Evolutionary conservation across 2,113 vertebrate species (phyloP).

Genomic region (Upupa epops): DNA sequence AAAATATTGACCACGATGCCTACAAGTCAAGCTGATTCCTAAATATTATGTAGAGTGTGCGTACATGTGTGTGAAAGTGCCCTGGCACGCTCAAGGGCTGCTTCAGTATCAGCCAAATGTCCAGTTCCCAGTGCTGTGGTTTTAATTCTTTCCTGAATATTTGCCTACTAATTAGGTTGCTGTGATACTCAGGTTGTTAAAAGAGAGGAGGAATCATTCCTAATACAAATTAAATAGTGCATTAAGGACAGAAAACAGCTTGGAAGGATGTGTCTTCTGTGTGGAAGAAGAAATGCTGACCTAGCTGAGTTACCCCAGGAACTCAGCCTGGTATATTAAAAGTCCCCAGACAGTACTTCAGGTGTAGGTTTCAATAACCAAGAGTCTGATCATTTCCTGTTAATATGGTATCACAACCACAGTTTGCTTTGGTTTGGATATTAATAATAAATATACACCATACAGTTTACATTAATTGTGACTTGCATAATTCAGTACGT

Average conservation of each 20-base stretch:
- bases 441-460: slow-evolving; percentile 51
- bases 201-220: not conserved
- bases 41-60: not conserved
- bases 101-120: not conserved
- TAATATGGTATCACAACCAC: slow-evolving; percentile 35
- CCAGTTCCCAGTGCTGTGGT: not conserved
- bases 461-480: slow-evolving; percentile 50
- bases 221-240: not conserved
- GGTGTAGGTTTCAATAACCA: slow-evolving; percentile 47
- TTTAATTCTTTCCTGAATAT: not conserved
- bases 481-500: slow-evolving; percentile 4
- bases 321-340: slow-evolving; percentile 10
- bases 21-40: not conserved
- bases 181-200: not conserved
- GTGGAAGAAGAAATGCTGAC: not conserved
- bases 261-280: not conserved
- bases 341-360: slow-evolving; percentile 50
- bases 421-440: slow-evolving; percentile 56
- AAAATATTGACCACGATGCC: not conserved
- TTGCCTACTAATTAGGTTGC: slow-evolving; percentile 24
- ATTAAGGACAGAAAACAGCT: not conserved
- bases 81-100: not conserved
- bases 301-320: not conserved
- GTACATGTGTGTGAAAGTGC: not conserved
- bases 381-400: slow-evolving; percentile 60